Percentiles rank a stretch among this genome's conserved stretches.
Evolutionary conservation across 2,888 invertebrate genomes (phyloP).

Genomic region (Holacanthella duospinosa): DNA sequence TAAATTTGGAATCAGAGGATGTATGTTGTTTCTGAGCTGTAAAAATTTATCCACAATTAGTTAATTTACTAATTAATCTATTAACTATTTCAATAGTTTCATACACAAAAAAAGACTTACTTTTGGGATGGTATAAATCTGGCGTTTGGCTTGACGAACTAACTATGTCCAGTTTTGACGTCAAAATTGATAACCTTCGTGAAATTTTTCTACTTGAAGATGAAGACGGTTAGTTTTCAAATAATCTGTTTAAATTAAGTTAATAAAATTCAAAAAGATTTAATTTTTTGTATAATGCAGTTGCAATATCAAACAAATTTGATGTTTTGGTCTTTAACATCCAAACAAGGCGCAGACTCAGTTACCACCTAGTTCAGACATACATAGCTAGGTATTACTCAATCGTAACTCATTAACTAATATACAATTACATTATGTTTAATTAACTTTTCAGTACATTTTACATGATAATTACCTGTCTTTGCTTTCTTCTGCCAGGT

Average conservation of each 20-base stretch:
- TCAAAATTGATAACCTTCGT: neutral
- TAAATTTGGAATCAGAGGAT: conserved; percentile 11
- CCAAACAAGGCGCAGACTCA: conserved; percentile 11
- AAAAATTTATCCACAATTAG: too few species aligned
- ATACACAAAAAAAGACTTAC: conserved; percentile 8
- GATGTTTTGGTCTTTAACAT: conserved; percentile 10
- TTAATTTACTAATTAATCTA: too few species aligned
- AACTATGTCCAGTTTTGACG: conserved; percentile 10
- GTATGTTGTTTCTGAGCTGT: too few species aligned
- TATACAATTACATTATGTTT: neutral
- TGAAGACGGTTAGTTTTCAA: conserved; percentile 6
- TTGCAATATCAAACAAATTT: neutral
- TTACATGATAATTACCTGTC: conserved; percentile 32
- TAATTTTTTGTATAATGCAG: too few species aligned
- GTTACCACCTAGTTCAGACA: conserved; percentile 31
- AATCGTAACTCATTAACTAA: neutral
- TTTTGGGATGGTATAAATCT: conserved; percentile 13
- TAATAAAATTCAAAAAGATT: neutral
- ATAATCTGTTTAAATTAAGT: neutral
- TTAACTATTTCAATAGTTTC: too few species aligned
- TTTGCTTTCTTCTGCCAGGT: conserved; percentile 25
- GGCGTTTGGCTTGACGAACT: conserved; percentile 12
- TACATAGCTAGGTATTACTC: conserved; percentile 15
- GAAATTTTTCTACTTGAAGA: neutral
- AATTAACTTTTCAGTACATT: conserved; percentile 21